phyloP scores from a whole-genome alignment of 2,113 vertebrate species.

The Budorcas taxicolor region DNA sequence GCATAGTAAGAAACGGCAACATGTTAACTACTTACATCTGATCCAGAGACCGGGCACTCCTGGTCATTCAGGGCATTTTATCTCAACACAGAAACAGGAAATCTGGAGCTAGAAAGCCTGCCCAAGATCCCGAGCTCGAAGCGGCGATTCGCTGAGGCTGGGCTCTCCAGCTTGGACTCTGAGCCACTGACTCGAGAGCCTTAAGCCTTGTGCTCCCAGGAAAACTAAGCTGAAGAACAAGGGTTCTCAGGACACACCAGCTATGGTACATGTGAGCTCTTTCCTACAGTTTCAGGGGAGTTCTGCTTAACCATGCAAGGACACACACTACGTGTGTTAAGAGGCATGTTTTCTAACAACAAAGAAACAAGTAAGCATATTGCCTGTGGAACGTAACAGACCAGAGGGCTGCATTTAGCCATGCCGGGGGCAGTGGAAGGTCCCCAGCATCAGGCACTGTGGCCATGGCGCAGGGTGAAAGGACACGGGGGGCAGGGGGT shows the following conservation, averaged over 20 bases:
- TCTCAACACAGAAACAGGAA: neutral
- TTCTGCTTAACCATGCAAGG: neutral
- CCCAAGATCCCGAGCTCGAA: accelerated
- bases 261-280: neutral
- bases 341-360: neutral
- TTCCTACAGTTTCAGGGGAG: neutral
- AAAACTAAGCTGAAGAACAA: neutral
- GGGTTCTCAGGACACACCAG: neutral
- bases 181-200: neutral
- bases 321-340: neutral
- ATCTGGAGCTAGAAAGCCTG: neutral
- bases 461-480: neutral
- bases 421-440: accelerated
- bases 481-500: accelerated
- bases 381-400: neutral
- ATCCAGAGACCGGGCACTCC: neutral
- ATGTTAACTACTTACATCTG: too few species aligned
- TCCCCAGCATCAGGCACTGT: accelerated
- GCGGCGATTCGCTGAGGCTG: neutral
- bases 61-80: neutral
- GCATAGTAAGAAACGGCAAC: accelerated
- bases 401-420: neutral
- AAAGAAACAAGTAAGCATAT: neutral
- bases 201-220: neutral
- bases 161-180: neutral